Conservation (phyloP, 2,113 vertebrate species). For the Triplophysa rosa region DNA sequence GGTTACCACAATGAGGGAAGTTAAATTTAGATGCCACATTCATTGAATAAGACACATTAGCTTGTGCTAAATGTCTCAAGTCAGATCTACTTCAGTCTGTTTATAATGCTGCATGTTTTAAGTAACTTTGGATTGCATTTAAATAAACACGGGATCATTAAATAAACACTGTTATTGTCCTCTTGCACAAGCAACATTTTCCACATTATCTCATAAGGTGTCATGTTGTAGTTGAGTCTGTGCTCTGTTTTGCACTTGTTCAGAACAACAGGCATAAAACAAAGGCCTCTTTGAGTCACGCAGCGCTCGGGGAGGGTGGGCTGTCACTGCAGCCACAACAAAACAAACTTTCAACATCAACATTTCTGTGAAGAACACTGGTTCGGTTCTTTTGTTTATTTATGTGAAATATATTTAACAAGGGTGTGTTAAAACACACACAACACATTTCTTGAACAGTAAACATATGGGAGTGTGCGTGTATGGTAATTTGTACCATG, state of each 20-base stretch:
- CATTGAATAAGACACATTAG: background rate
- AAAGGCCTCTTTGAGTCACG: slow-evolving; percentile 11
- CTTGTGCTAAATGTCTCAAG: background rate
- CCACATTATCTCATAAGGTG: background rate
- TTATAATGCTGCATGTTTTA: background rate
- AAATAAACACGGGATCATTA: background rate
- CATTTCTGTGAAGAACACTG: slow-evolving; percentile 1
- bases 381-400: background rate
- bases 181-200: background rate
- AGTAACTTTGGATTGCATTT: background rate
- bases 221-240: background rate
- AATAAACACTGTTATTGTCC: background rate
- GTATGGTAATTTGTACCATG: too few species aligned
- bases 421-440: background rate
- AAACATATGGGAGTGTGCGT: too few species aligned
- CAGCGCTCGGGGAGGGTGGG: background rate
- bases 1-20: background rate
- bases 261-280: slow-evolving; percentile 25
- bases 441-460: too few species aligned
- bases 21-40: too few species aligned
- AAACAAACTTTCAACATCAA: slow-evolving; percentile 13
- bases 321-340: background rate
- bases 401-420: slow-evolving; percentile 13
- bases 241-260: slow-evolving; percentile 6
- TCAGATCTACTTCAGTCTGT: background rate